Evolutionary conservation across 1,140 invertebrate species (phyloP).

Genomic region (Delia radicum): DNA sequence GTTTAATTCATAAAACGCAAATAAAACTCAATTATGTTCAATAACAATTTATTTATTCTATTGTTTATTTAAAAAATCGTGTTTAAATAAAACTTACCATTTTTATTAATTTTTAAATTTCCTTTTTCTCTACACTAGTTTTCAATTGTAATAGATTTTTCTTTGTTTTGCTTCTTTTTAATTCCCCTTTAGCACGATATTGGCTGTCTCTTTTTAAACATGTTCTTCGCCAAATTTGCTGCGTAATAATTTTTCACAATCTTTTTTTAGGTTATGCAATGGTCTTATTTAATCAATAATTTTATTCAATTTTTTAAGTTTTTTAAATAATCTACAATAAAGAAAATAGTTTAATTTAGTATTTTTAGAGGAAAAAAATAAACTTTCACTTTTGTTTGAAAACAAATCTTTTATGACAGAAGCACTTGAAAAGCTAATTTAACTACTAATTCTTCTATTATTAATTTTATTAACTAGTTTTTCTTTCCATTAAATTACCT

Average conservation of each 20-base stretch:
- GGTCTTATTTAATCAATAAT: neutral
- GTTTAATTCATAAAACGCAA: neutral
- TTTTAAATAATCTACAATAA: neutral
- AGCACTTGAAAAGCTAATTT: neutral
- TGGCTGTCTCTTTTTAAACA: neutral
- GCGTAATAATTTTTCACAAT: neutral
- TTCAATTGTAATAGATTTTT: neutral
- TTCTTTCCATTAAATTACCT: neutral
- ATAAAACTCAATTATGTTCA: conserved; percentile 2
- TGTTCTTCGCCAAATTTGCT: neutral
- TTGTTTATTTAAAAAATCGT: neutral
- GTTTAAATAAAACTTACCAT: neutral
- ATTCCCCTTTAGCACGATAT: neutral
- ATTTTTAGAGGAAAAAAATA: neutral
- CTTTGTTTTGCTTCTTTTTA: neutral
- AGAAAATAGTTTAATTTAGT: neutral
- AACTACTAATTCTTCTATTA: too few species aligned
- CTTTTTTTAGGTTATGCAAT: neutral
- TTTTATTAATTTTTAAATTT: neutral
- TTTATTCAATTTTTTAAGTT: neutral
- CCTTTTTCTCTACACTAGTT: neutral
- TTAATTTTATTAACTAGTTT: too few species aligned
- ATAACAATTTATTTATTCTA: neutral
- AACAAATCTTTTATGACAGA: neutral
- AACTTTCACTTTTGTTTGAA: neutral